A percentile compares a stretch with the other conserved stretches of the same genome.
Conservation (phyloP, 35 echinoderm and acorn worm species). For the Hemicentrotus pulcherrimus region DNA sequence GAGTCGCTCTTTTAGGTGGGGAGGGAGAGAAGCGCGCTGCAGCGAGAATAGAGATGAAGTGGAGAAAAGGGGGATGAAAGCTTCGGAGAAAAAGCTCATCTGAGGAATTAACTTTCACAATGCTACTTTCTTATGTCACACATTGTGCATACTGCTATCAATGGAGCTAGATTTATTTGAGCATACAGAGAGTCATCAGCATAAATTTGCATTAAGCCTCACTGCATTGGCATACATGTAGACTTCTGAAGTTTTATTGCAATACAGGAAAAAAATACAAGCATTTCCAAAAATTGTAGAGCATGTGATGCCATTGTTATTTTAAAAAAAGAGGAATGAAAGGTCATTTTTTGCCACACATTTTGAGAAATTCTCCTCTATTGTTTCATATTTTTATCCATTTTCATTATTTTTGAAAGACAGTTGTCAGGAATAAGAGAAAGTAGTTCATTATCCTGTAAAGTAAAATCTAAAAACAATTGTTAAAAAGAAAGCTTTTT, state of each 20-base stretch:
- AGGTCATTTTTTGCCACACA: too few relatives aligned
- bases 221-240: background rate
- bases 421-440: too few relatives aligned
- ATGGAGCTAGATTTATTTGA: background rate
- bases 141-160: background rate
- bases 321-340: too few relatives aligned
- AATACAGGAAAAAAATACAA: too few relatives aligned
- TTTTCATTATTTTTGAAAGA: too few relatives aligned
- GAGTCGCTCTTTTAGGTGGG: constrained; percentile 12
- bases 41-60: background rate
- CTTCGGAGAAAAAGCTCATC: background rate
- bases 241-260: background rate
- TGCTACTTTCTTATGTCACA: background rate
- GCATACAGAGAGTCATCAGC: background rate
- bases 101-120: background rate
- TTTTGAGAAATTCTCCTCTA: too few relatives aligned
- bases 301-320: too few relatives aligned
- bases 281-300: too few relatives aligned
- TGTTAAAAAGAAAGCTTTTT: too few relatives aligned
- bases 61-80: background rate
- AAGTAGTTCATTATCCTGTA: too few relatives aligned
- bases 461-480: too few relatives aligned
- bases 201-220: background rate
- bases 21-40: background rate
- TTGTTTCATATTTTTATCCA: too few relatives aligned